These are phyloP conservation scores for Eristalis arbustorum DNA, from an alignment of 2,888 invertebrate genomes.

Conservation along the genomic window DNA sequence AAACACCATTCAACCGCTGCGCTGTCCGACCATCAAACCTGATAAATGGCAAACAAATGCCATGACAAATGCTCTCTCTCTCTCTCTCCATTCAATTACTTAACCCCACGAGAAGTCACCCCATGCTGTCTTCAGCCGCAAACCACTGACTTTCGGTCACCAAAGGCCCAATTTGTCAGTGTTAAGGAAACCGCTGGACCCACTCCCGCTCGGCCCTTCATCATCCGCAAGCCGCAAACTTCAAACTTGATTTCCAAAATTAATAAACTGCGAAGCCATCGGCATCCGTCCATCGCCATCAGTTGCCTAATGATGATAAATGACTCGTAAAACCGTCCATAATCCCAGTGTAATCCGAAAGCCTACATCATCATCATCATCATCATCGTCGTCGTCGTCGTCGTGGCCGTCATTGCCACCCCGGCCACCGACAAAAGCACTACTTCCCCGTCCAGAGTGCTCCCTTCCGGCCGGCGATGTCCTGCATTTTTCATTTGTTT, in stretches of 20 bases:
- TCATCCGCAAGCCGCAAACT: conserved; percentile 23
- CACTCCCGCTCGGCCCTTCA: not conserved
- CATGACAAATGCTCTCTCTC: conserved; percentile 54
- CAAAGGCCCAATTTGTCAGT: conserved; percentile 54
- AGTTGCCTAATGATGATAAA: conserved; percentile 65
- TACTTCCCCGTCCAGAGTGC: not conserved
- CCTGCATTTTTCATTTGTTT: conserved; percentile 67
- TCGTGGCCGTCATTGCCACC: no score
- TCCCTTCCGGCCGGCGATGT: conserved; percentile 1
- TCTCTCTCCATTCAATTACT: conserved; percentile 59
- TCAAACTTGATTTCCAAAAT: conserved; percentile 67
- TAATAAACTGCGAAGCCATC: conserved; percentile 60
- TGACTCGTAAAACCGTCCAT: conserved; percentile 58
- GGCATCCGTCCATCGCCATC: conserved; percentile 50
- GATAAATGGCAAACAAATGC: conserved; percentile 53
- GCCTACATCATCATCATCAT: conserved; percentile 58
- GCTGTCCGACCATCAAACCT: conserved; percentile 17
- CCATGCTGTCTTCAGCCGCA: not conserved
- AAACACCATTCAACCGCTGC: not conserved
- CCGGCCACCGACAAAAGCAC: not conserved
- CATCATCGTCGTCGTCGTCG: conserved; percentile 32
- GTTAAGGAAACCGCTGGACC: conserved; percentile 45
- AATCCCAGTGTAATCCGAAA: conserved; percentile 61
- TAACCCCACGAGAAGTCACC: conserved; percentile 3
- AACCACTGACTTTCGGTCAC: conserved; percentile 40